Conservation (phyloP, 1,140 invertebrate species). For the Schlechtendalia chinensis region DNA sequence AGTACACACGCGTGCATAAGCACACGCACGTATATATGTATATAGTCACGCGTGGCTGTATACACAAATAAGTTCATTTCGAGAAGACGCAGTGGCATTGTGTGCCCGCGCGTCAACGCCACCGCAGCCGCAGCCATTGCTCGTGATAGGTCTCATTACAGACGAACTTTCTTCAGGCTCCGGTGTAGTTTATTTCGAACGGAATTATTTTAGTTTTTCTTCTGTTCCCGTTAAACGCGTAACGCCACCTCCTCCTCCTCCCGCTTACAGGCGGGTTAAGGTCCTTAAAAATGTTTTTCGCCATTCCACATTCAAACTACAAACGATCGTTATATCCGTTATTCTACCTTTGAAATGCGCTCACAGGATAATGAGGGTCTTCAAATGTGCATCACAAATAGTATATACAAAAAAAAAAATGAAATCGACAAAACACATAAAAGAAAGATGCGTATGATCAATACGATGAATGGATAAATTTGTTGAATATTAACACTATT, state of each 20-base stretch:
- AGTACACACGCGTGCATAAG: neutral
- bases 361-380: neutral
- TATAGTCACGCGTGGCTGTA: too few relatives aligned
- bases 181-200: constrained; percentile 2
- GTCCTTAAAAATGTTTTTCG: constrained; percentile 26
- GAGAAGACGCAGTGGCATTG: neutral
- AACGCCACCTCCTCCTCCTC: too few relatives aligned
- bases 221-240: neutral
- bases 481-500: neutral
- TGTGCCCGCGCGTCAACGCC: neutral
- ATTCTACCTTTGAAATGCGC: constrained; percentile 7
- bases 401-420: neutral
- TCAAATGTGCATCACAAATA: too few relatives aligned
- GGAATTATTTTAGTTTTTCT: constrained; percentile 10
- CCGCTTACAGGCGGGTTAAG: neutral
- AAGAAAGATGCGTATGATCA: neutral
- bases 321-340: constrained; percentile 28
- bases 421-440: neutral
- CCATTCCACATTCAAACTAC: constrained; percentile 14
- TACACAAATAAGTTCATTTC: neutral
- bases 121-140: neutral
- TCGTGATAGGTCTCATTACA: constrained; percentile 19
- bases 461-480: neutral
- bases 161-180: neutral
- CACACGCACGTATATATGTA: neutral